Percentiles rank a stretch among this genome's conserved stretches.
Conservation (phyloP, 1,140 invertebrate genomes). For the Anoplophora glabripennis region DNA sequence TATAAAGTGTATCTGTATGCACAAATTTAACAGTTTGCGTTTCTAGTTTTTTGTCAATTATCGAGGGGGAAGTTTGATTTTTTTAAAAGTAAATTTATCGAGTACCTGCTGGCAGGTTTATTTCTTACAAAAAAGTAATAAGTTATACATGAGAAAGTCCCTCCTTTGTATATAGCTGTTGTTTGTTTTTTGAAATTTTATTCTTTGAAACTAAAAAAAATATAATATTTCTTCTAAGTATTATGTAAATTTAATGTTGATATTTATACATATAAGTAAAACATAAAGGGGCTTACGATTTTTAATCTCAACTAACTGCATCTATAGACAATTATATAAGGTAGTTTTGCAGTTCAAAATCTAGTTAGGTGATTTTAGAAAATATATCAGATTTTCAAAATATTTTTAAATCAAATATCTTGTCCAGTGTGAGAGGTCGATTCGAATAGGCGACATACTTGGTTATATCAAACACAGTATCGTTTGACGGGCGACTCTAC, state of each 20-base stretch:
- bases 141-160: constrained; percentile 22
- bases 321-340: constrained; percentile 26
- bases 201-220: constrained; percentile 35
- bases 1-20: constrained; percentile 24
- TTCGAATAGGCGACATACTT: no score
- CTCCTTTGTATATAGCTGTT: constrained; percentile 42
- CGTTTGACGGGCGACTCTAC: constrained; percentile 4
- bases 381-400: constrained; percentile 21
- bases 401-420: constrained; percentile 28
- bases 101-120: constrained; percentile 41
- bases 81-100: constrained; percentile 13
- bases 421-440: constrained; percentile 15
- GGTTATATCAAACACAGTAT: no score
- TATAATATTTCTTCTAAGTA: constrained; percentile 27
- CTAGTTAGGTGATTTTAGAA: constrained; percentile 17
- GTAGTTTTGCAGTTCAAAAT: constrained; percentile 25
- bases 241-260: constrained; percentile 42
- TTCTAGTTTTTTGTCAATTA: constrained; percentile 37
- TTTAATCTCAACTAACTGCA: constrained; percentile 23
- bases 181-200: constrained; percentile 40
- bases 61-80: constrained; percentile 19
- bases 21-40: constrained; percentile 26
- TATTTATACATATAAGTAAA: constrained; percentile 23
- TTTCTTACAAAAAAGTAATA: constrained; percentile 18
- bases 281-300: constrained; percentile 22